Evolutionary conservation across 2,113 vertebrate genomes (phyloP).

Genomic region (Gasterosteus aculeatus): DNA sequence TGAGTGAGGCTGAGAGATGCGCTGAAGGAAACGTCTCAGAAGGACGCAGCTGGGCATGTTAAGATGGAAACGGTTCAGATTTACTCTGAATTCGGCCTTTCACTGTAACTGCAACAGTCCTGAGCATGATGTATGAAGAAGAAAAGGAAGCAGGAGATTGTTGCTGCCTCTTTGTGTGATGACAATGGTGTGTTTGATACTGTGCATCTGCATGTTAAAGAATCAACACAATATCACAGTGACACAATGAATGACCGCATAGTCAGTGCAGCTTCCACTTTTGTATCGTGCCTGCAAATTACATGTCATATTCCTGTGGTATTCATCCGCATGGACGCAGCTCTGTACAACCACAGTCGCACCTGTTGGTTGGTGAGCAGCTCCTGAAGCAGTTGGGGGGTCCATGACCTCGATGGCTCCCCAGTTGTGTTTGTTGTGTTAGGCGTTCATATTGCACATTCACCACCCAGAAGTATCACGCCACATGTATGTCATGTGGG

Average conservation of each 20-base stretch:
- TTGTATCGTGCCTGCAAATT: not conserved
- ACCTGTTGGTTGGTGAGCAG: not conserved
- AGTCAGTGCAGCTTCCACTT: not conserved
- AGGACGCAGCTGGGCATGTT: not conserved
- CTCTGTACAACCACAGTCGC: not conserved
- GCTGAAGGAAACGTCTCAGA: not conserved
- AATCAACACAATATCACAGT: too few relatives aligned
- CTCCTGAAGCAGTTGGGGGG: not conserved
- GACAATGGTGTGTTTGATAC: too few relatives aligned
- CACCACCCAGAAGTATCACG: not conserved
- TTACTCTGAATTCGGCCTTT: not conserved
- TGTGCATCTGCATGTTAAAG: not conserved
- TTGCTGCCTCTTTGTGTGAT: not conserved
- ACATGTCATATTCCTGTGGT: not conserved
- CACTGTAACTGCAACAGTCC: not conserved
- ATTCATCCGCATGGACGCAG: not conserved
- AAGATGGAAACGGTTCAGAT: not conserved
- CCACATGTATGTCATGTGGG: not conserved
- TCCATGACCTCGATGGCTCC: not conserved
- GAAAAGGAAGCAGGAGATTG: not conserved
- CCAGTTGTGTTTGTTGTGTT: not conserved
- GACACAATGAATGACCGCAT: too few relatives aligned
- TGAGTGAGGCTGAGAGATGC: slow-evolving; percentile 12
- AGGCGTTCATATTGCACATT: slow-evolving; percentile 2
- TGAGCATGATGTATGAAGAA: not conserved